Evolutionary conservation across 1,140 invertebrate genomes (phyloP).

Genomic region (Globodera ellingtonae): DNA sequence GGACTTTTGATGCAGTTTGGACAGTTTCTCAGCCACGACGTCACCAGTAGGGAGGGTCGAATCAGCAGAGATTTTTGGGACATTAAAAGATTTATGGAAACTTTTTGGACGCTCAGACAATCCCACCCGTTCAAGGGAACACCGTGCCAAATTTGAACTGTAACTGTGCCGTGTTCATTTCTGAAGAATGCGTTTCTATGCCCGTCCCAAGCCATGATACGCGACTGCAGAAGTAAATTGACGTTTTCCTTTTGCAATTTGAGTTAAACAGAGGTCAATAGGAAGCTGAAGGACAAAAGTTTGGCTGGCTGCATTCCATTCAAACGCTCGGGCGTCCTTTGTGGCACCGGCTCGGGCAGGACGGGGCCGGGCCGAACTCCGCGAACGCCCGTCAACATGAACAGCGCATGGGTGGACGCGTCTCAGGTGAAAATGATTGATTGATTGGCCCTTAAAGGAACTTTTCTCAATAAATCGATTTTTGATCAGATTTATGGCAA

Average conservation of each 20-base stretch:
- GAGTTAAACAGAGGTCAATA: conserved; percentile 2
- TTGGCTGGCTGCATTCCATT: conserved; percentile 44
- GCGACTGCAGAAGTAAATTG: conserved; percentile 19
- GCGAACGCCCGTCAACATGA: conserved; percentile 49
- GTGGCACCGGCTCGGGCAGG: conserved; percentile 38
- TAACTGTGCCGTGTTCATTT: conserved; percentile 5
- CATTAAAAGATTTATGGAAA: too few species aligned
- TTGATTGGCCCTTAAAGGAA: too few species aligned
- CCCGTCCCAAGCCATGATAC: conserved; percentile 42
- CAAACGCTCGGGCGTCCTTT: conserved; percentile 42
- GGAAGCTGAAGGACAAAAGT: conserved; percentile 28
- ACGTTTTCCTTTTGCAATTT: background rate
- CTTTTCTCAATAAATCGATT: background rate
- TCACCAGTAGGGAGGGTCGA: conserved; percentile 23
- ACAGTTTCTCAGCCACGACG: conserved; percentile 52
- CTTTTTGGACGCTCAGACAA: background rate
- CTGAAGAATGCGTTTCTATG: conserved; percentile 42
- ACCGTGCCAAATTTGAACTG: conserved; percentile 19
- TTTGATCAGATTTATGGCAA: conserved; percentile 19
- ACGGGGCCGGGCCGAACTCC: conserved; percentile 32
- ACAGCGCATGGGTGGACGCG: conserved; percentile 51
- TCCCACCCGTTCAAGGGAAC: conserved; percentile 2
- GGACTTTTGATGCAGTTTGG: conserved; percentile 49
- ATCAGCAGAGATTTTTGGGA: too few species aligned
- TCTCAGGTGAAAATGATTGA: conserved; percentile 37